These are phyloP conservation scores for Penaeus monodon DNA, from an alignment of 2,888 invertebrate genomes.

Conservation along the genomic window DNA sequence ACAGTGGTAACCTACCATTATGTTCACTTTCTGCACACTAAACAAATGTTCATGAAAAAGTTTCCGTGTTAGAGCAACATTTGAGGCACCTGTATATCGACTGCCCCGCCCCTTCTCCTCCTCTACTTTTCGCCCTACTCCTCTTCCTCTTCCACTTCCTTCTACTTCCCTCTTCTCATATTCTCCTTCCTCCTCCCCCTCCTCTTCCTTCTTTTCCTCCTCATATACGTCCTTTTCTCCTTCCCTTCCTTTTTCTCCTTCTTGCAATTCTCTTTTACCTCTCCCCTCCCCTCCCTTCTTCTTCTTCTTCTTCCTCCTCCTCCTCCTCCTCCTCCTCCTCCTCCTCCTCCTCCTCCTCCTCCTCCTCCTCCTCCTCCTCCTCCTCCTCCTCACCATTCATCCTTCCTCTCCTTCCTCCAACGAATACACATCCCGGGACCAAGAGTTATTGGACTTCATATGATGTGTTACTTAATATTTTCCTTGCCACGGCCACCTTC, in stretches of 20 bases:
- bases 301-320: not conserved
- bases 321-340: not conserved
- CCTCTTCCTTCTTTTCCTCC: not conserved
- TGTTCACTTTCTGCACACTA: too few relatives aligned
- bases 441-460: too few relatives aligned
- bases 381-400: slow-evolving; percentile 20
- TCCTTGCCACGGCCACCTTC: too few relatives aligned
- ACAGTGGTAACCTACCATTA: too few relatives aligned
- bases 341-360: slow-evolving; percentile 10
- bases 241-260: not conserved
- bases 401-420: too few relatives aligned
- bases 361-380: slow-evolving; percentile 21
- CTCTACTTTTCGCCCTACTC: not conserved
- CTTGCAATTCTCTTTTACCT: not conserved
- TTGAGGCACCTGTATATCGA: too few relatives aligned
- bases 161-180: not conserved
- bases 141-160: not conserved
- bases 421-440: too few relatives aligned
- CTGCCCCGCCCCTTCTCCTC: not conserved
- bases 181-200: not conserved
- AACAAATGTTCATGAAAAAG: too few relatives aligned
- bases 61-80: too few relatives aligned
- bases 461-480: too few relatives aligned
- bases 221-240: not conserved
- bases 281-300: not conserved